Conservation (phyloP, 1,140 invertebrate species). For the Bombyx mandarina region DNA sequence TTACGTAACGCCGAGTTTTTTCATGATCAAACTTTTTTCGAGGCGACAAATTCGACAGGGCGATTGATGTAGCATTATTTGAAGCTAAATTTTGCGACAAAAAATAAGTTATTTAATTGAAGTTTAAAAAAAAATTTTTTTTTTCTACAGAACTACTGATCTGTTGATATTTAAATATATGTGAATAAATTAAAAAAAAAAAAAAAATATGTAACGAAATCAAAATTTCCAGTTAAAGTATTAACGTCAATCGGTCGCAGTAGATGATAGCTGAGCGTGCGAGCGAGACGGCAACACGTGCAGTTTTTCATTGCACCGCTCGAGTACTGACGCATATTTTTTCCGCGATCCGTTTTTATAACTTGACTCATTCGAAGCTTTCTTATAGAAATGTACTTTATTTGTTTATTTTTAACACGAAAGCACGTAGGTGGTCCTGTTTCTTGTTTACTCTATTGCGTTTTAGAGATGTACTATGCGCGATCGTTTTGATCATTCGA, state of each 20-base stretch:
- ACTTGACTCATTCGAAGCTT: constrained; percentile 34
- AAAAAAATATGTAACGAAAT: constrained; percentile 7
- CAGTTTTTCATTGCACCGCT: constrained; percentile 44
- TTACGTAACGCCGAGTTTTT: constrained; percentile 18
- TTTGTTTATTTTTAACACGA: neutral
- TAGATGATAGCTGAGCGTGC: constrained; percentile 28
- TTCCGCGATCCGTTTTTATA: constrained; percentile 53
- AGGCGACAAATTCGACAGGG: too few relatives aligned
- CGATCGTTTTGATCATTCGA: too few relatives aligned
- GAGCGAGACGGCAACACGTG: constrained; percentile 32
- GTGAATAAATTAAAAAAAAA: neutral
- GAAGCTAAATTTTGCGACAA: too few relatives aligned
- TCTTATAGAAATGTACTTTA: constrained; percentile 45
- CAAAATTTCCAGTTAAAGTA: constrained; percentile 24
- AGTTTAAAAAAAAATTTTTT: neutral
- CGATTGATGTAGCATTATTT: too few relatives aligned
- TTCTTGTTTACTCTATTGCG: too few relatives aligned
- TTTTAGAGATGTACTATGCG: too few relatives aligned
- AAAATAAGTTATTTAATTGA: too few relatives aligned
- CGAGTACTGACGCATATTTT: constrained; percentile 34
- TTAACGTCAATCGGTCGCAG: constrained; percentile 27
- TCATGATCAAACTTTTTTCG: too few relatives aligned
- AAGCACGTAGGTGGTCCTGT: constrained; percentile 3
- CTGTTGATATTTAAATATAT: neutral
- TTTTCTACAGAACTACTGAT: neutral